Percentiles rank a stretch among this genome's conserved stretches.
phyloP scores from a whole-genome alignment of 2,113 vertebrate species.

The Donacobius atricapilla region DNA sequence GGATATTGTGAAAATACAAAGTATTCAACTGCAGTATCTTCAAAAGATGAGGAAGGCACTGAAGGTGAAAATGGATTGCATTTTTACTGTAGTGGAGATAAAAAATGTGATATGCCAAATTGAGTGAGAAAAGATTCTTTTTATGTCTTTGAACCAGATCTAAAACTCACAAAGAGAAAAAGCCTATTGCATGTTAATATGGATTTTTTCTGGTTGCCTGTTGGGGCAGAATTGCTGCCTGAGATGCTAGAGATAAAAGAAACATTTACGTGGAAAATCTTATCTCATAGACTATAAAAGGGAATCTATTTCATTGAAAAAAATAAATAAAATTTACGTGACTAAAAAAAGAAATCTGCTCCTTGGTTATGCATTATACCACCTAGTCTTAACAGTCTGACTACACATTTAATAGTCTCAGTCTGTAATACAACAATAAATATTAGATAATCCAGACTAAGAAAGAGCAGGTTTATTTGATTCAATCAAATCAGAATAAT shows the following conservation, averaged over 20 bases:
- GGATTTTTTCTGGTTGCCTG: background rate
- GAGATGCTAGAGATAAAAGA: background rate
- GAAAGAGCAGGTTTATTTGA: background rate
- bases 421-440: background rate
- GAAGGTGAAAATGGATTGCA: background rate
- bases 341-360: background rate
- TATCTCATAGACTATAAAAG: background rate
- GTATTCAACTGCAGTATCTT: background rate
- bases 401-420: background rate
- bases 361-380: background rate
- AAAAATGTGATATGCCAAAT: background rate
- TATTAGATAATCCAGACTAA: background rate
- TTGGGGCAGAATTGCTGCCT: background rate
- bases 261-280: background rate
- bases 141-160: background rate
- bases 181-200: background rate
- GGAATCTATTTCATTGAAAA: background rate
- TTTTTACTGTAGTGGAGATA: background rate
- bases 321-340: background rate
- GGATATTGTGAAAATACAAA: constrained; percentile 20
- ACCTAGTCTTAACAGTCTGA: background rate
- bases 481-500: background rate
- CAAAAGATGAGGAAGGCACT: background rate
- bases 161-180: background rate
- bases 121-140: background rate